phyloP scores from a whole-genome alignment of 2,113 vertebrate genomes.

The Muscicapa adusta region DNA sequence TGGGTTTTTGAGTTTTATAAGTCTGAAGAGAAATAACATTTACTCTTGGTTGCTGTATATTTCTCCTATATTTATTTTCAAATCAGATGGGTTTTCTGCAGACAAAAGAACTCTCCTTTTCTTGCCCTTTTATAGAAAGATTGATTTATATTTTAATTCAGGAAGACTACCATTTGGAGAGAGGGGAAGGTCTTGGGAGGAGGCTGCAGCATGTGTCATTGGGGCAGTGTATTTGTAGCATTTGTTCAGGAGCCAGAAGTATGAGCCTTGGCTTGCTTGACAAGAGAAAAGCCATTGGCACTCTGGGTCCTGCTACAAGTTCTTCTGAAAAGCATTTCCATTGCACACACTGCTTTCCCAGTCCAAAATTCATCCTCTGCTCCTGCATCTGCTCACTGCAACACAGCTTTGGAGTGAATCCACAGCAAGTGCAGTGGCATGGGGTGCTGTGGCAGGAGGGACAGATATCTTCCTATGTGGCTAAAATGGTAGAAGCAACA shows the following conservation, averaged over 20 bases:
- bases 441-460: neutral
- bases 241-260: neutral
- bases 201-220: neutral
- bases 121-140: conserved; percentile 1
- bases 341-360: neutral
- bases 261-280: neutral
- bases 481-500: neutral
- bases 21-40: conserved; percentile 1
- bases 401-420: neutral
- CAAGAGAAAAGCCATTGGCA: neutral
- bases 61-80: conserved; percentile 59
- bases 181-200: neutral
- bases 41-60: conserved; percentile 28
- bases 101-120: conserved; percentile 45
- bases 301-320: neutral
- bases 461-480: neutral
- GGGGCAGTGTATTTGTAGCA: neutral
- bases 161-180: neutral
- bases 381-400: neutral
- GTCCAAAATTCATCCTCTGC: neutral
- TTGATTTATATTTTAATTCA: conserved; percentile 24
- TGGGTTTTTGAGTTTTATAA: neutral
- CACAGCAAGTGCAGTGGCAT: too few species aligned
- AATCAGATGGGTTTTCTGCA: conserved; percentile 44
- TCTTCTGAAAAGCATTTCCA: neutral